A percentile compares a stretch with the other conserved stretches of the same genome.
phyloP scores from a whole-genome alignment of 2,888 invertebrate genomes.

The Lymantria monacha region DNA sequence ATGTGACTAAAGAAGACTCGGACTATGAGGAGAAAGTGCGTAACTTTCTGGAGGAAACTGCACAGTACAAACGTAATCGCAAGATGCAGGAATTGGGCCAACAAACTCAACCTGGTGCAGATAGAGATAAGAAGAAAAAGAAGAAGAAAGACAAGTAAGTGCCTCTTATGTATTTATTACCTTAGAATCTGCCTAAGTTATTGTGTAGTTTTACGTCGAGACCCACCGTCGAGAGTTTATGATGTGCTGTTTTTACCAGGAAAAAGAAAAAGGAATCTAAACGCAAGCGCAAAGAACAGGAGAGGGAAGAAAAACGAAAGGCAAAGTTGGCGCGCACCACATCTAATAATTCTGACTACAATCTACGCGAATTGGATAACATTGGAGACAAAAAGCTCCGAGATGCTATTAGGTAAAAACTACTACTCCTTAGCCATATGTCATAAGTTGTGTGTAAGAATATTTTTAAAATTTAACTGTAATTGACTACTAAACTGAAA shows the following conservation, averaged over 20 bases:
- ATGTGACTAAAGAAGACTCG: constrained; percentile 91
- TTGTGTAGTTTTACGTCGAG: too few species aligned
- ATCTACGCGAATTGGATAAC: constrained; percentile 84
- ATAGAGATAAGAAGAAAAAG: constrained; percentile 77
- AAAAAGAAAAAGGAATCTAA: constrained; percentile 89
- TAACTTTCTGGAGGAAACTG: constrained; percentile 92
- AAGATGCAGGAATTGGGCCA: constrained; percentile 85
- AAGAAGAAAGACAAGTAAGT: constrained; percentile 81
- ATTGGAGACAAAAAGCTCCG: constrained; percentile 85
- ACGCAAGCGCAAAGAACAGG: constrained; percentile 86
- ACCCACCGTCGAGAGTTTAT: too few species aligned
- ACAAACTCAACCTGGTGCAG: constrained; percentile 74
- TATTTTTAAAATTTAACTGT: too few species aligned
- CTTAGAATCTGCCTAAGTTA: background rate
- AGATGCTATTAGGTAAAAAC: constrained; percentile 81
- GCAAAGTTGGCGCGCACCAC: constrained; percentile 83
- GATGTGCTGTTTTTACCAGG: constrained; percentile 34
- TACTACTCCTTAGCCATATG: too few species aligned
- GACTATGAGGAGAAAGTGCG: constrained; percentile 93
- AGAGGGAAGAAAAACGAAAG: constrained; percentile 86
- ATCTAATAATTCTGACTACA: constrained; percentile 80
- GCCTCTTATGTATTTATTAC: constrained; percentile 14
- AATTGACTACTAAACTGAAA: too few species aligned
- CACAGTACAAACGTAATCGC: constrained; percentile 88
- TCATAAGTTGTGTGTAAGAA: too few species aligned